Percentiles rank a stretch among this genome's conserved stretches.
These are phyloP conservation scores for Aythya baeri DNA, from an alignment of 2,113 vertebrate genomes.

Conservation along the genomic window DNA sequence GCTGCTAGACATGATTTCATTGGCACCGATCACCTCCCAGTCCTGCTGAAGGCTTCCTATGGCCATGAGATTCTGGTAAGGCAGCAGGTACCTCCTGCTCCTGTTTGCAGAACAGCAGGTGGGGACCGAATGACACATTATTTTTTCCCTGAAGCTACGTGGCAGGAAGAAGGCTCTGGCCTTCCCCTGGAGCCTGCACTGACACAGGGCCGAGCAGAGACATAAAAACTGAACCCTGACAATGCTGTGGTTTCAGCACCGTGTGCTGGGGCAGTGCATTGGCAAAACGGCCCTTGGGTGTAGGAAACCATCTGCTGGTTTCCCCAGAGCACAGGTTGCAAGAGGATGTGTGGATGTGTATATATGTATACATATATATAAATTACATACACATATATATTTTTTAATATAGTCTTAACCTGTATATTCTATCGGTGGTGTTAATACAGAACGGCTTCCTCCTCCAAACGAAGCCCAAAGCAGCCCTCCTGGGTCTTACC, in stretches of 20 bases:
- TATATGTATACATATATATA: too few species aligned
- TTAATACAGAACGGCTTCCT: not conserved
- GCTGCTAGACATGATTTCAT: constrained; percentile 83
- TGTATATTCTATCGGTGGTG: not conserved
- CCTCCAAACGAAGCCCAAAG: not conserved
- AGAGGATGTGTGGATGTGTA: too few species aligned
- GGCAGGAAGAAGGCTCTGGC: not conserved
- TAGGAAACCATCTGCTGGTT: not conserved
- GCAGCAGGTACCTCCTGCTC: not conserved
- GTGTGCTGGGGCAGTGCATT: not conserved
- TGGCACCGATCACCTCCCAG: constrained; percentile 84
- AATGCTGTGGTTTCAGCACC: not conserved
- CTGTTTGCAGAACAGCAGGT: not conserved
- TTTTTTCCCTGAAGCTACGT: not conserved
- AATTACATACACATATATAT: too few species aligned
- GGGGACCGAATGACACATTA: not conserved
- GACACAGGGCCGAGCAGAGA: not conserved
- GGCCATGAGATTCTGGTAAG: constrained; percentile 94
- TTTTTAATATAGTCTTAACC: not conserved
- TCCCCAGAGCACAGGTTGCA: not conserved
- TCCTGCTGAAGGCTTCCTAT: constrained; percentile 89
- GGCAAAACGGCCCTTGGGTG: not conserved
- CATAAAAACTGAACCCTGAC: not conserved
- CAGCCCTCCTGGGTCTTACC: not conserved
- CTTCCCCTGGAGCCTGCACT: not conserved